Evolutionary conservation across 2,797 vertebrate species (phyloP), one percentile per base, ranked within the genome.

Genomic region (Clarias pachynema): DNA sequence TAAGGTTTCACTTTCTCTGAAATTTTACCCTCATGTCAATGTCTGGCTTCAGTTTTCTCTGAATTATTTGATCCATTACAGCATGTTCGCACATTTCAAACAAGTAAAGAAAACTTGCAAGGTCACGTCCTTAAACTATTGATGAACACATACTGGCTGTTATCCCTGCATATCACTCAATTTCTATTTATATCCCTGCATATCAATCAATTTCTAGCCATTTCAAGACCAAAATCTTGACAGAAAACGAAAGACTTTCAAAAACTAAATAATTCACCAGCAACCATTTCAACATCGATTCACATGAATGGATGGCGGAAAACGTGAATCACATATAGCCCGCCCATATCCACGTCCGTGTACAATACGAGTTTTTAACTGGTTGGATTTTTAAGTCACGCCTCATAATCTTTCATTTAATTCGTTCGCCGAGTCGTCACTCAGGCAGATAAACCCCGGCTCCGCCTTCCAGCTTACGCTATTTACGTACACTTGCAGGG

Each of bases 81-180:
- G 29, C 12, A 34, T 34, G 0, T 26, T 44, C 34, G 56, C 57
- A 53, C 18, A 66, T 63, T 29, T 53, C 34, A 63, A 79, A 65
- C 37, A 65, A 12, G 40, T 26, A 7, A 5, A 63, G 34, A 83
- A 79, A 86, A 40, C 68, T 84, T 62, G 72, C 91, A 91, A 92
- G 91, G 90, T 91, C 90, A 92, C 69, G 90, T 85, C 87, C 86
- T 90, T 86, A n/a, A 79, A 49, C 37, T 44, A 65, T 26, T 26
- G 44, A 80, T 20, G 4, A 29, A n/a, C 14, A 44, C 37, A 63
- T 18, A 65, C 40, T 65, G 7, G 9, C n/a, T 1, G 15, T 29
- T 63, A 26, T 22, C 49, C 62, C 16, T 29, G 44, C 37, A 49
- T 12, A 29, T 2, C 6, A 65, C 26, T 26, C 24, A 4, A 49